A percentile compares a stretch with the other conserved stretches of the same genome.
Evolutionary conservation across 2,113 vertebrate genomes (phyloP).

Genomic region (Peromyscus maniculatus): DNA sequence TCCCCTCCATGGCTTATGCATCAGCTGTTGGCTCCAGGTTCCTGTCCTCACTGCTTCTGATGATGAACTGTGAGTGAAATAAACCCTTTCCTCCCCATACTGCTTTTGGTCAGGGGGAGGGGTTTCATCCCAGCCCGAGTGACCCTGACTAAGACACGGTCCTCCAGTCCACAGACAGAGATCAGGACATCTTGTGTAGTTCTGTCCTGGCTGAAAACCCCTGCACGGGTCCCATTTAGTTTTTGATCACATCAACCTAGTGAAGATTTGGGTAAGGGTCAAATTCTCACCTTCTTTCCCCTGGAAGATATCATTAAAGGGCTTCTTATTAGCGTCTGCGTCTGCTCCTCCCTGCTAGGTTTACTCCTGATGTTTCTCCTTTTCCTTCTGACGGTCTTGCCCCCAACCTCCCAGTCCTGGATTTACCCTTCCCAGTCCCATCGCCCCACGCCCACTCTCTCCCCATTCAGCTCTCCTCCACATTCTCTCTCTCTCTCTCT

Average conservation of each 20-base stretch:
- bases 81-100: too few relatives aligned
- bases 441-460: background rate
- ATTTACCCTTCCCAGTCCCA: background rate
- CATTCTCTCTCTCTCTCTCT: background rate
- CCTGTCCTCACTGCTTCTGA: background rate
- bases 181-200: background rate
- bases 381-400: background rate
- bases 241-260: background rate
- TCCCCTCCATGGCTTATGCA: background rate
- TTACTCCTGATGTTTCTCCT: background rate
- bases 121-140: background rate
- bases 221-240: background rate
- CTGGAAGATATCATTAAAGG: background rate
- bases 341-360: too few relatives aligned
- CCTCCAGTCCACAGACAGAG: background rate
- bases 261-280: slow-evolving; percentile 4
- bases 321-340: background rate
- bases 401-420: background rate
- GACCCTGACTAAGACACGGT: background rate
- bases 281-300: background rate
- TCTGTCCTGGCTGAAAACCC: background rate
- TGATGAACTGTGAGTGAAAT: too few relatives aligned
- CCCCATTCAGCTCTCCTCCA: background rate
- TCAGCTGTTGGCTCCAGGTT: background rate
- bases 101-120: background rate